These are phyloP conservation scores for Xyrauchen texanus DNA, from an alignment of 2,113 vertebrate genomes.

Conservation along the genomic window DNA sequence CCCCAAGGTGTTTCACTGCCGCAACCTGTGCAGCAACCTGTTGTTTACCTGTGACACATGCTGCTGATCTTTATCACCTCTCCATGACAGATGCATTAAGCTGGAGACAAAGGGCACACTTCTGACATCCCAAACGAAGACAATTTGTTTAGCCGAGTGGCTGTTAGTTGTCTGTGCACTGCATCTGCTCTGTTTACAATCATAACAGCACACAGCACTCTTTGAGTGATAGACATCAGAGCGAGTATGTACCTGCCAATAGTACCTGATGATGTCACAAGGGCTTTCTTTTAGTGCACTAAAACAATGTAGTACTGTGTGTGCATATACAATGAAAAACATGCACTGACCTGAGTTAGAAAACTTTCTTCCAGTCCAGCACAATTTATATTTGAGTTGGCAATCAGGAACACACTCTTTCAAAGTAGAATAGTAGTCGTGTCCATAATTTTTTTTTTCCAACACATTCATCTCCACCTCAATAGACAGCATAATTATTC, in stretches of 20 bases:
- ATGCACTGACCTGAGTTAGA: conserved; percentile 1
- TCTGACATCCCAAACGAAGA: conserved; percentile 20
- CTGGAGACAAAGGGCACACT: conserved; percentile 30
- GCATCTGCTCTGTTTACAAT: conserved; percentile 30
- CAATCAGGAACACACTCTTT: conserved; percentile 10
- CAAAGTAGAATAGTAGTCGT: too few relatives aligned
- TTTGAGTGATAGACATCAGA: conserved; percentile 44
- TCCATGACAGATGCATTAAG: conserved; percentile 34
- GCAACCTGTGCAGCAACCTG: not conserved
- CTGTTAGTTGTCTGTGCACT: conserved; percentile 25
- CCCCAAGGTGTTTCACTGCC: not conserved
- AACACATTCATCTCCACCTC: too few relatives aligned
- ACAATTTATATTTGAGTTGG: not conserved
- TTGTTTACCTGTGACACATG: conserved; percentile 49
- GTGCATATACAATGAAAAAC: conserved; percentile 3
- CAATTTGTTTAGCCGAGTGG: conserved; percentile 29
- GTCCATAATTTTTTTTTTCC: too few relatives aligned
- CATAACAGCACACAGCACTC: conserved; percentile 24
- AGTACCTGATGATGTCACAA: conserved; percentile 23
- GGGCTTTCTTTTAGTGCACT: not conserved
- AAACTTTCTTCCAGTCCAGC: not conserved
- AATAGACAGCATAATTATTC: too few relatives aligned
- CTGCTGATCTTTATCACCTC: conserved; percentile 26
- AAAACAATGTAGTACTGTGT: conserved; percentile 18
- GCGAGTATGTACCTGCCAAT: conserved; percentile 26